Evolutionary conservation across 2,797 vertebrate genomes (phyloP).

Genomic region (Pteronotus mesoamericanus): DNA sequence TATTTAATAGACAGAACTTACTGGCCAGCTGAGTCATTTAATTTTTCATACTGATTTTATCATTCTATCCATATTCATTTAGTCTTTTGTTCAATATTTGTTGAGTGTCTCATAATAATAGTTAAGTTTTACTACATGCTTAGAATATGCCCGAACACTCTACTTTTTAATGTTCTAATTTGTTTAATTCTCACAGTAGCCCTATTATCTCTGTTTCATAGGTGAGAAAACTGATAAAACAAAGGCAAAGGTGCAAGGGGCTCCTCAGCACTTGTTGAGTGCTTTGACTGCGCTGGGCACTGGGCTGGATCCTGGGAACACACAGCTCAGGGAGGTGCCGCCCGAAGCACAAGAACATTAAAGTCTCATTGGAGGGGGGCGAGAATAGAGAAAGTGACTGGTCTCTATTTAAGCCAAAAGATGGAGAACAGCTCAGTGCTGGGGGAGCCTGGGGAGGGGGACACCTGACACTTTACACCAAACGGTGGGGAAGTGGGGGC

Average conservation of each 20-base stretch:
- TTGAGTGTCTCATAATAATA: neutral
- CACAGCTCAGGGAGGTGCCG: neutral
- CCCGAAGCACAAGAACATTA: accelerated
- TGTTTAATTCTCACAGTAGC: neutral
- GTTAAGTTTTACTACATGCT: neutral
- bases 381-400: neutral
- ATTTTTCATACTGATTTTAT: constrained; percentile 17
- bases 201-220: neutral
- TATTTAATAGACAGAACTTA: neutral
- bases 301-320: too few relatives aligned
- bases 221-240: neutral
- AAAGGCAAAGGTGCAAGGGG: neutral
- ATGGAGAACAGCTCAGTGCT: neutral
- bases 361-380: neutral
- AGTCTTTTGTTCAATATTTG: neutral
- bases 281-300: neutral
- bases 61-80: neutral
- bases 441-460: accelerated
- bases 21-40: neutral
- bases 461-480: neutral
- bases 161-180: neutral
- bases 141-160: neutral
- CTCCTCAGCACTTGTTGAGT: neutral
- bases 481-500: neutral
- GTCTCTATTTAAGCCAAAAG: neutral